Percentiles rank a stretch among this genome's conserved stretches.
Evolutionary conservation across 2,113 vertebrate genomes (phyloP).

Genomic region (Aviceda subcristata): DNA sequence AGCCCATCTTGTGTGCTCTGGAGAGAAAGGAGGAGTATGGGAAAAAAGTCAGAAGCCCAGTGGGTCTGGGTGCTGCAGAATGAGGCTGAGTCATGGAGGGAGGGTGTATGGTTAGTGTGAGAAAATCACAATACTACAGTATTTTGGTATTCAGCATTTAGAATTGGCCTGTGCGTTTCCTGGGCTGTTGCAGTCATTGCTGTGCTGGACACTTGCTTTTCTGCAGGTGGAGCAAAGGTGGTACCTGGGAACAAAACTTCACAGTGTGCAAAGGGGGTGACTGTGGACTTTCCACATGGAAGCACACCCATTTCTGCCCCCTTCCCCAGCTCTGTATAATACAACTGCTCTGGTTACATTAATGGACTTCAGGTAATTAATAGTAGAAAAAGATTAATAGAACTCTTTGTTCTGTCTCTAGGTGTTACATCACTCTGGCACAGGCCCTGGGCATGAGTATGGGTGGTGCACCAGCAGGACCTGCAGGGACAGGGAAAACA

Average conservation of each 20-base stretch:
- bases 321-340: not conserved
- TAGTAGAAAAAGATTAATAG: not conserved
- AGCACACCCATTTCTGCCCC: not conserved
- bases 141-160: not conserved
- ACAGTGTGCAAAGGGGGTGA: not conserved
- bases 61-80: not conserved
- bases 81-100: not conserved
- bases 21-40: not conserved
- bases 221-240: not conserved
- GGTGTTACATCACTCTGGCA: constrained; percentile 72
- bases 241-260: not conserved
- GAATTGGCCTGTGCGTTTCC: not conserved
- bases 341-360: not conserved
- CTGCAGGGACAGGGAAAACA: constrained; percentile 74
- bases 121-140: not conserved
- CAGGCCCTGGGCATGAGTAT: constrained; percentile 74
- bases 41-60: not conserved
- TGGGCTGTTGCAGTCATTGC: not conserved
- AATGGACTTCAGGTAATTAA: not conserved
- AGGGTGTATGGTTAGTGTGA: not conserved
- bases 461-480: constrained; percentile 73
- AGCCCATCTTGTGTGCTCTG: not conserved
- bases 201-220: not conserved
- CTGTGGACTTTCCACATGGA: not conserved
- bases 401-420: not conserved